Base-by-base conservation (phyloP, 2,888 invertebrate species). In the Metalampra italica region DNA sequence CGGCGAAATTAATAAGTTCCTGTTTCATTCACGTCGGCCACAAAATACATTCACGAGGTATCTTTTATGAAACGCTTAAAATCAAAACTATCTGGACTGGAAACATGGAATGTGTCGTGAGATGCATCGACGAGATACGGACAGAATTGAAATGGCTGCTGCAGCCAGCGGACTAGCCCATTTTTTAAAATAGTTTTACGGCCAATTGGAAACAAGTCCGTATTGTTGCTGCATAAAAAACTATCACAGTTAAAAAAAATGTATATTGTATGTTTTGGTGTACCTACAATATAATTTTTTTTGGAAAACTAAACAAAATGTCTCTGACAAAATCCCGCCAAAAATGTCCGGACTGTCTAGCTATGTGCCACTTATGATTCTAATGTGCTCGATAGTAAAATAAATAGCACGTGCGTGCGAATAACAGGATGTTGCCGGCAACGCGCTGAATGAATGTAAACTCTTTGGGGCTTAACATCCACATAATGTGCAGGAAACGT, bases 1-100 rank as follows among this genome's bases (percentile, higher is more conserved):
- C 71, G 74, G 80, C 80, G 69, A 82, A 84, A 86, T 85, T 83
- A 83, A 84, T 82, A 82, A 81, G 83, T 83, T 85, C 84, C 85
- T 82, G 84, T 83, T 82, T 78, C 75, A 76, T 68, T 75, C 62
- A 66, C 82, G 79, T 84, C 83, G 38, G 13, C n/a, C n/a, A n/a
- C n/a, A n/a, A n/a, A n/a, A n/a, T n/a, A n/a, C n/a, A n/a, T n/a
- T n/a, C n/a, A n/a, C n/a, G n/a, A n/a, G n/a, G n/a, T n/a, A n/a
- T n/a, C 9, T 4, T 82, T 77, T 70, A 56, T 75, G n/a, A n/a
- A 68, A 62, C 59, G 46, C 22, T 34, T 47, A 34, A 7, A 34
- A 34, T 34, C 34, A 11, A 3, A 34, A 34, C 2, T 34, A 22
- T 22, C 22, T 5, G 22, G 22, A 22, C 22, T 5, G 22, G 22